Evolutionary conservation across 2,797 vertebrate species (phyloP).

Genomic region (Telmatherina bonti): DNA sequence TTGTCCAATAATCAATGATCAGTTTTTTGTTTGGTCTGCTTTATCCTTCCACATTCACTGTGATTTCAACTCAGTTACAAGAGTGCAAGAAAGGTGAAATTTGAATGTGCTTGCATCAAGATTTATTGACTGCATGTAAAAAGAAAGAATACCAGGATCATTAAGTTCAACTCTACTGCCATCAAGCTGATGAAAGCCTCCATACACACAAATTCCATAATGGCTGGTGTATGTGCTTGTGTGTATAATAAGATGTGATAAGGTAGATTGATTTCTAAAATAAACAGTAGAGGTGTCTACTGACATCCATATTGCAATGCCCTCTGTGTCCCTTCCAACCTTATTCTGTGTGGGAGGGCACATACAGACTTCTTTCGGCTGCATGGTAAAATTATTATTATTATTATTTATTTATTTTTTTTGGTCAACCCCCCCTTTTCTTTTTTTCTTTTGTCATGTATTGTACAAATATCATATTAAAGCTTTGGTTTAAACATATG

Average conservation of each 20-base stretch:
- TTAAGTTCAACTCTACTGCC: conserved; percentile 83
- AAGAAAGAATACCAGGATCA: conserved; percentile 81
- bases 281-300: conserved; percentile 75
- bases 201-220: conserved; percentile 74
- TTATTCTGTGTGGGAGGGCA: conserved; percentile 28
- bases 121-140: conserved; percentile 83
- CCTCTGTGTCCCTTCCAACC: conserved; percentile 75
- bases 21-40: conserved; percentile 11
- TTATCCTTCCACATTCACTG: conserved; percentile 18
- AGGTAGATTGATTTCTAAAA: conserved; percentile 83
- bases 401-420: neutral
- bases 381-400: conserved; percentile 1
- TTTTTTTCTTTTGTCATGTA: neutral
- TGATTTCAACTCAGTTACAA: conserved; percentile 52
- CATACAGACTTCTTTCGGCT: conserved; percentile 1
- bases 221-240: conserved; percentile 40
- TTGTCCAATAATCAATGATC: neutral
- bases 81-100: conserved; percentile 78
- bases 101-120: conserved; percentile 70
- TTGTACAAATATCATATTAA: conserved; percentile 12
- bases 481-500: neutral
- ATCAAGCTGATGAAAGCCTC: conserved; percentile 84
- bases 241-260: conserved; percentile 72
- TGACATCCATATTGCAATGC: conserved; percentile 68
- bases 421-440: neutral